Evolutionary conservation across 2,113 vertebrate species (phyloP).

Genomic region (Megaceryle torquata): DNA sequence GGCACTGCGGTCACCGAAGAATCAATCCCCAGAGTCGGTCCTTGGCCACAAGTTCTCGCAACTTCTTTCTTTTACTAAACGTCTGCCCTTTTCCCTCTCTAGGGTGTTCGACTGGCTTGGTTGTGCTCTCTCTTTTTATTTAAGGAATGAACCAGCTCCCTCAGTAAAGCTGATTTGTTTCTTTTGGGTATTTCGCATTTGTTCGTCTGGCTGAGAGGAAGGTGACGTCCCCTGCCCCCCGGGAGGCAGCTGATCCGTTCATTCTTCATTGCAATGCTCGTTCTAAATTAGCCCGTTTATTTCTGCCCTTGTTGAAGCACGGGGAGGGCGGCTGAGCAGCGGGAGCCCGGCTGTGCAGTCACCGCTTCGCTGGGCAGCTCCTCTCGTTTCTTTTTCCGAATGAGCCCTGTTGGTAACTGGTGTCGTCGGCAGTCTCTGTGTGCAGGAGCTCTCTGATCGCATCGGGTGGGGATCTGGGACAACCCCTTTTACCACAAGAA

Average conservation of each 20-base stretch:
- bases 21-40: not conserved
- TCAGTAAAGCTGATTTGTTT: slow-evolving; percentile 68
- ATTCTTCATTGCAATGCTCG: not conserved
- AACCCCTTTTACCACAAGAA: rapidly evolving
- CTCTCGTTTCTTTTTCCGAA: not conserved
- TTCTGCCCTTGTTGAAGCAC: not conserved
- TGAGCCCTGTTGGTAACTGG: not conserved
- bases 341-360: not conserved
- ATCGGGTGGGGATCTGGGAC: not conserved
- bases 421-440: rapidly evolving
- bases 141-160: slow-evolving; percentile 49
- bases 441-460: not conserved
- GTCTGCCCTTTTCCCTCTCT: slow-evolving; percentile 16
- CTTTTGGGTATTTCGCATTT: not conserved
- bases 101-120: slow-evolving; percentile 55
- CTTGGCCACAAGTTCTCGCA: not conserved
- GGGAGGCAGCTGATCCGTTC: not conserved
- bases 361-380: not conserved
- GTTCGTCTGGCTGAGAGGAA: not conserved
- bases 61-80: slow-evolving; percentile 1
- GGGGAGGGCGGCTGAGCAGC: not conserved
- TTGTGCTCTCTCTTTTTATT: slow-evolving; percentile 48
- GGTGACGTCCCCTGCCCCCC: not conserved
- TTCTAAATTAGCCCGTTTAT: not conserved
- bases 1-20: not conserved